Evolutionary conservation across 2,888 invertebrate species (phyloP), one percentile per base, ranked within the genome.

Genomic region (Acleris holmiana): DNA sequence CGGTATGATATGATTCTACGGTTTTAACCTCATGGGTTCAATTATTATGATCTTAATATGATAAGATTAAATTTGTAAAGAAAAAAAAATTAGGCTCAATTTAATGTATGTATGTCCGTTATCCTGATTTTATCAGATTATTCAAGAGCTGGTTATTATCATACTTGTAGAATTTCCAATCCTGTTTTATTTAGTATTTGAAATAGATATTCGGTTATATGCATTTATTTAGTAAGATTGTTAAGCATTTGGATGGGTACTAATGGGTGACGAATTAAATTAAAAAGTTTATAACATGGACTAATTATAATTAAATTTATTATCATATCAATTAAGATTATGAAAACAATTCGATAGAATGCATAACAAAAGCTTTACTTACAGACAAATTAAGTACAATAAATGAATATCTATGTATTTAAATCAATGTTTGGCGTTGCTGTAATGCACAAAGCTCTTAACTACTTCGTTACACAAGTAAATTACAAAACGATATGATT

Each of bases 401-500:
- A 76, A 77, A 76, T 69, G 69, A 74, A 40, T 41, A 53, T 71
- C 76, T 77, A 79, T 70, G 65, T 71, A 75, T 74, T 67, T 58
- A 80, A 79, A 77, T 76, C 78, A 78, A 75, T 76, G 69, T 80
- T 80, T 79, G 79, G 82, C 82, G 80, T 77, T 82, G 82, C 80
- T 73, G 76, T 71, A 78, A 79, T 82, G 84, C 86, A 84, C 83
- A 78, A 85, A 87, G 86, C 85, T 84, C 89, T 85, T 89, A 88
- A 80, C 74, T 85, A 86, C 78, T 81, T 79, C 83, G 83, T 86
- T 88, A 88, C 83, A 83, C 80, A 87, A 88, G 76, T 87, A 88
- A 88, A 86, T 84, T 90, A 91, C 87, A 91, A 90, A 92, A 91
- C 88, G 89, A 92, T 91, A 91, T 91, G 91, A 90, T 87, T 88